Evolutionary conservation across 1,140 invertebrate genomes (phyloP).

Genomic region (Drosophila serrata): DNA sequence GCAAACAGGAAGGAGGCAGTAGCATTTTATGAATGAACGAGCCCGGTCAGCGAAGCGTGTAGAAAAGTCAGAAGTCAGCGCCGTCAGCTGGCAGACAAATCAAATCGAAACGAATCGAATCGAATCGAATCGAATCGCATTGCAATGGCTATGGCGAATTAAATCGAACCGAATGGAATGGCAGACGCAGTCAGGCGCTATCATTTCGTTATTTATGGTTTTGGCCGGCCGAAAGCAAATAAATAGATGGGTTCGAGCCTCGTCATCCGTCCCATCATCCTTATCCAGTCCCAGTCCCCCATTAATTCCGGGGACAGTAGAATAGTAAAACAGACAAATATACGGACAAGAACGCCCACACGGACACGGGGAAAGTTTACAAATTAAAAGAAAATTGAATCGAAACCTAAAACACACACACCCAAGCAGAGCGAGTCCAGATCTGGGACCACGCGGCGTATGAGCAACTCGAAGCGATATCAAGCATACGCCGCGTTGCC

Average conservation of each 20-base stretch:
- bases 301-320: slow-evolving; percentile 20
- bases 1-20: slow-evolving; percentile 3
- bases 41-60: slow-evolving; percentile 49
- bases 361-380: slow-evolving; percentile 43
- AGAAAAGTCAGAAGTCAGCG: slow-evolving; percentile 33
- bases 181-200: slow-evolving; percentile 60
- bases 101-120: slow-evolving; percentile 34
- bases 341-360: slow-evolving; percentile 19
- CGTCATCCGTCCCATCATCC: slow-evolving; percentile 32
- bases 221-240: slow-evolving; percentile 58
- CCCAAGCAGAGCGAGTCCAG: neutral
- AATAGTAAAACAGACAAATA: slow-evolving; percentile 32
- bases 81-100: slow-evolving; percentile 48
- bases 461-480: slow-evolving; percentile 46
- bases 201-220: slow-evolving; percentile 77
- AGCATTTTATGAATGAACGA: slow-evolving; percentile 69
- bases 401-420: slow-evolving; percentile 19
- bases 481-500: slow-evolving; percentile 53
- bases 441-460: slow-evolving; percentile 44
- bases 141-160: slow-evolving; percentile 18
- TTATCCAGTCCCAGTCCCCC: slow-evolving; percentile 22
- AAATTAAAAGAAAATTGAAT: slow-evolving; percentile 52
- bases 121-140: slow-evolving; percentile 20
- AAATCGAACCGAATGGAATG: slow-evolving; percentile 37
- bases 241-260: slow-evolving; percentile 57